Conservation (phyloP, 1,140 invertebrate genomes). For the Rhizoglyphus robini region DNA sequence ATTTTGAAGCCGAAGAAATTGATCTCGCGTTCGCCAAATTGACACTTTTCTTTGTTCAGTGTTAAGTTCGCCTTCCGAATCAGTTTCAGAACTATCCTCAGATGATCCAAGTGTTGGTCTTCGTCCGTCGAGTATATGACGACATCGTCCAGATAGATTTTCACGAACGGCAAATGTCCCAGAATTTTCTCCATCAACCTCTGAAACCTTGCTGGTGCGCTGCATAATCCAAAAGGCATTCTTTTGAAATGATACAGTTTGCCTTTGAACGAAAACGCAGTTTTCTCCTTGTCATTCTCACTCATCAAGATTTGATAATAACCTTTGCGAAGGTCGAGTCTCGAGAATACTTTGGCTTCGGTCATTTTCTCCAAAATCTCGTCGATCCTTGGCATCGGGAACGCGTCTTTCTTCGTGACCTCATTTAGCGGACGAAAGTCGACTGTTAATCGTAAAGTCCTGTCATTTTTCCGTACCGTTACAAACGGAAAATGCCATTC, state of each 20-base stretch:
- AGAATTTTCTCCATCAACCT: constrained; percentile 18
- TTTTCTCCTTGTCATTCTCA: too few relatives aligned
- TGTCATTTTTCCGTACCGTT: too few relatives aligned
- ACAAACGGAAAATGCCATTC: too few relatives aligned
- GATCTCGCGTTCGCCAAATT: constrained; percentile 16
- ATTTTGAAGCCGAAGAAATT: constrained; percentile 21
- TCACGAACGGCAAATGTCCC: constrained; percentile 1
- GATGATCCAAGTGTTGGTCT: constrained; percentile 14
- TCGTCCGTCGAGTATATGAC: constrained; percentile 17
- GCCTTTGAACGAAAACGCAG: too few relatives aligned
- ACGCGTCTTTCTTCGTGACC: too few relatives aligned
- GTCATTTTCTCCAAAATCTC: too few relatives aligned
- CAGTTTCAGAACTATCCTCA: not conserved
- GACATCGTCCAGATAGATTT: constrained; percentile 22
- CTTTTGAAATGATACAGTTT: constrained; percentile 23
- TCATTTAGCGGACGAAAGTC: too few relatives aligned
- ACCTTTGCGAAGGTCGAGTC: too few relatives aligned
- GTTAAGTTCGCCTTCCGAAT: constrained; percentile 10
- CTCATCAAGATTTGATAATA: too few relatives aligned
- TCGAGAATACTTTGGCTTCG: too few relatives aligned
- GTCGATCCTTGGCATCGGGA: too few relatives aligned
- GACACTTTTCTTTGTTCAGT: constrained; percentile 25
- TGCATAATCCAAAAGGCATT: constrained; percentile 21
- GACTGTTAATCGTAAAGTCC: too few relatives aligned
- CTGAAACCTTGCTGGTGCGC: constrained; percentile 19